These are phyloP conservation scores for Habropoda laboriosa DNA, from an alignment of 1,140 invertebrate species.

Conservation along the genomic window DNA sequence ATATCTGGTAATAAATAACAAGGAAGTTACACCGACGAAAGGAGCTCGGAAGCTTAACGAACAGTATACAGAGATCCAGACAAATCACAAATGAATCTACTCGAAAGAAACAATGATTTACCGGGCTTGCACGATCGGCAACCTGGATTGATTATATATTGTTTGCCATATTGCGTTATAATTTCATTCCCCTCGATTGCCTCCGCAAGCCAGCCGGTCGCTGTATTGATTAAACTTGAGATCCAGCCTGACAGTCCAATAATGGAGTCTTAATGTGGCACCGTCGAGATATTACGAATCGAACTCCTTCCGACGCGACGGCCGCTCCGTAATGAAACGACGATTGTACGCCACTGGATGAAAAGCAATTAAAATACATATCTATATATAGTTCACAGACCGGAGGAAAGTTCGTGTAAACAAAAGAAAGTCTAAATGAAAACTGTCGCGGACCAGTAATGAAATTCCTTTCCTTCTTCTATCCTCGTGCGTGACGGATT, in stretches of 20 bases:
- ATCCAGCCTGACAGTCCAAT: constrained; percentile 46
- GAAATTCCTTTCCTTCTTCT: background rate
- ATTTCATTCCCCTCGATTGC: constrained; percentile 44
- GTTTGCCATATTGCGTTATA: constrained; percentile 39
- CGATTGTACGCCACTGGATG: background rate
- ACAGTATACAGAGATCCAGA: background rate
- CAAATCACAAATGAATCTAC: constrained; percentile 15
- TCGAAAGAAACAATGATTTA: constrained; percentile 21
- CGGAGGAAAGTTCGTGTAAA: background rate
- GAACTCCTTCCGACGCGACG: constrained; percentile 24
- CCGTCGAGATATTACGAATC: constrained; percentile 41
- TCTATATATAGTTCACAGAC: too few relatives aligned
- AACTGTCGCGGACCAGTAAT: constrained; percentile 12
- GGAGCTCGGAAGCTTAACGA: too few relatives aligned
- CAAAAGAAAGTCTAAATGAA: background rate
- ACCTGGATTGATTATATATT: constrained; percentile 42
- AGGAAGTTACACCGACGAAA: too few relatives aligned
- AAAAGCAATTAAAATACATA: constrained; percentile 38
- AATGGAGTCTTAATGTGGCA: constrained; percentile 51
- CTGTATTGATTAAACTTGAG: constrained; percentile 44
- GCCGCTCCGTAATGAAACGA: constrained; percentile 33
- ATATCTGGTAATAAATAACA: too few relatives aligned
- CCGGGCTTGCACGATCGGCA: background rate
- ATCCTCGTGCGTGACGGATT: background rate
- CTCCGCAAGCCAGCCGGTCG: background rate